Percentiles rank a stretch among this genome's conserved stretches.
Evolutionary conservation across 2,888 invertebrate genomes (phyloP).

Genomic region (Drosophila eohydei): DNA sequence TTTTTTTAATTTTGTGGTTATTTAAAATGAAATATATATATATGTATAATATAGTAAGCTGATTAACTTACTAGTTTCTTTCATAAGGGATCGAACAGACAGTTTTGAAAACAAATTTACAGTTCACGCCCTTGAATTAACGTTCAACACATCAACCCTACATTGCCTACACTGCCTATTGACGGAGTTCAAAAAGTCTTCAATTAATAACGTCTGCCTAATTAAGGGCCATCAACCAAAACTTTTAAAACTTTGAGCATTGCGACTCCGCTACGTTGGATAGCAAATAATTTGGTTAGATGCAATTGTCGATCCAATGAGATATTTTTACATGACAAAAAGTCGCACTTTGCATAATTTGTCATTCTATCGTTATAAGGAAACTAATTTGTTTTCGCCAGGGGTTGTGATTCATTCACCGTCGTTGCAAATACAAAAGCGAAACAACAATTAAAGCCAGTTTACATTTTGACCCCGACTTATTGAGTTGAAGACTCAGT

Average conservation of each 20-base stretch:
- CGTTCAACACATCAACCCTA: background rate
- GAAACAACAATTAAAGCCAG: conserved; percentile 70
- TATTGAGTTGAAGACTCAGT: conserved; percentile 59
- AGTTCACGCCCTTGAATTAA: conserved; percentile 34
- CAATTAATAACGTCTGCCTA: conserved; percentile 28
- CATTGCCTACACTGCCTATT: conserved; percentile 15
- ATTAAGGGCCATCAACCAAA: conserved; percentile 23
- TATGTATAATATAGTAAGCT: no score
- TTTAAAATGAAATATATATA: background rate
- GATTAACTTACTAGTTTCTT: no score
- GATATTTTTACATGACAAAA: conserved; percentile 67
- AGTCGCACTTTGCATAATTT: conserved; percentile 69
- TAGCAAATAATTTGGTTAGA: conserved; percentile 27
- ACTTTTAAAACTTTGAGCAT: background rate
- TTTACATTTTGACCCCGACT: conserved; percentile 71
- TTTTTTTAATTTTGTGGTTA: no score
- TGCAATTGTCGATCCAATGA: conserved; percentile 25
- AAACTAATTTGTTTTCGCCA: conserved; percentile 29
- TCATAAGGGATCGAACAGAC: background rate
- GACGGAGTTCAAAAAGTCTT: conserved; percentile 34
- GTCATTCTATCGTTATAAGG: conserved; percentile 40
- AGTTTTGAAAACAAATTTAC: background rate
- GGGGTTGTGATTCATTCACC: conserved; percentile 63
- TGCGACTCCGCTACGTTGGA: no score
- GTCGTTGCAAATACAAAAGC: conserved; percentile 25